Evolutionary conservation across 35 echinoderm and acorn worm genomes (phyloP).

Genomic region (Chiridota heheva): DNA sequence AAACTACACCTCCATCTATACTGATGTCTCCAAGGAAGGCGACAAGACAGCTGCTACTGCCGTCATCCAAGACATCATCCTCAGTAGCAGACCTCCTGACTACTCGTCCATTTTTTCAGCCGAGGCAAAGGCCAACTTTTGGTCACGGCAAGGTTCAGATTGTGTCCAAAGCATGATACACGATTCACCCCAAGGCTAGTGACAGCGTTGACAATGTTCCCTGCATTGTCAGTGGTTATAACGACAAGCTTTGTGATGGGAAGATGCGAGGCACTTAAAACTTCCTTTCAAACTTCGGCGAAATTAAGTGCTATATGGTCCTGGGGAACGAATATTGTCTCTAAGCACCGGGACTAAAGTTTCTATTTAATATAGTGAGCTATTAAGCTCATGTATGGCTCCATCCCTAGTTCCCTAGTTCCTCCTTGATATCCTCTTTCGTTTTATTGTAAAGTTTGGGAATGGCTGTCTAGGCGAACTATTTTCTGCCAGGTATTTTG

Average conservation of each 20-base stretch:
- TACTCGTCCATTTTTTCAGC: too few species aligned
- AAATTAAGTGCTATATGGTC: background rate
- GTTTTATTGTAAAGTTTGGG: conserved; percentile 13
- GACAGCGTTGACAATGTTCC: background rate
- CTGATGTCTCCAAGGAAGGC: too few species aligned
- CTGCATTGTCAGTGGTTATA: conserved; percentile 10
- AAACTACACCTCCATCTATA: too few species aligned
- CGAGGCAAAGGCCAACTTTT: too few species aligned
- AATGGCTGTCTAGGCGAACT: background rate
- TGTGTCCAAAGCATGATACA: conserved; percentile 8
- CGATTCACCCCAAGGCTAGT: background rate
- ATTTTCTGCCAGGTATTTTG: conserved; percentile 3
- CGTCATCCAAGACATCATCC: too few species aligned
- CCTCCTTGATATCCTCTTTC: background rate
- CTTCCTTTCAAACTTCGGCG: background rate
- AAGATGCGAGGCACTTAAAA: background rate
- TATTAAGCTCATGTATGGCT: conserved; percentile 14
- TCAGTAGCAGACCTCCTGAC: too few species aligned
- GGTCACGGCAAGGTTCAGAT: conserved; percentile 15
- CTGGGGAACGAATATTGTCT: background rate
- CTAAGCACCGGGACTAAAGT: background rate
- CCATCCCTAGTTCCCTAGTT: background rate
- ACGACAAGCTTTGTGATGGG: conserved; percentile 9
- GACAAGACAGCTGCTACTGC: too few species aligned
- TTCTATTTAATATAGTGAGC: conserved; percentile 22